phyloP scores from a whole-genome alignment of 2,797 vertebrate species.

The Anableps anableps region DNA sequence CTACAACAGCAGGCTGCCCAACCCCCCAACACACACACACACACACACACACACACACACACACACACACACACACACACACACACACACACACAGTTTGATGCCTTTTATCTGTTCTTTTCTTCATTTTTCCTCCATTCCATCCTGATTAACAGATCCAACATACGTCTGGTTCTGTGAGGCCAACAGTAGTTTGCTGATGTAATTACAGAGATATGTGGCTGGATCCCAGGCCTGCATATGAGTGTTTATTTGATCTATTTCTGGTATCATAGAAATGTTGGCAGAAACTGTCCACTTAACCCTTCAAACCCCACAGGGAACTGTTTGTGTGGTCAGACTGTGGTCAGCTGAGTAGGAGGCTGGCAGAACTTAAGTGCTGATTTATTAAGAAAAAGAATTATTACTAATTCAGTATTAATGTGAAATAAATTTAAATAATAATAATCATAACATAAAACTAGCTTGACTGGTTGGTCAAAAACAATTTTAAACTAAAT shows the following conservation, averaged over 20 bases:
- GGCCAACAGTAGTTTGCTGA: background rate
- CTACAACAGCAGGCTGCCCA: background rate
- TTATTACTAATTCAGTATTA: background rate
- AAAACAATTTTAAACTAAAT: background rate
- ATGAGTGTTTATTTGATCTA: background rate
- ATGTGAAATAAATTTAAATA: background rate
- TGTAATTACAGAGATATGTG: background rate
- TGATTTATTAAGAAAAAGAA: background rate
- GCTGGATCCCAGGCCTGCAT: background rate
- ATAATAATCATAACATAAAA: background rate
- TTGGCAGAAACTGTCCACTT: background rate
- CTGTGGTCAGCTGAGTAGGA: background rate
- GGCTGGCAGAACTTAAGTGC: background rate
- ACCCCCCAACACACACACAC: no score
- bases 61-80: no score
- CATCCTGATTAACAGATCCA: background rate
- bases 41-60: no score
- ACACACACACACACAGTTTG: no score
- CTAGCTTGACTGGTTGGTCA: background rate
- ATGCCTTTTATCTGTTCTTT: background rate
- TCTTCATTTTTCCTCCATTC: background rate
- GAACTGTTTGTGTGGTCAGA: background rate
- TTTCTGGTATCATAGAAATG: slow-evolving; percentile 2
- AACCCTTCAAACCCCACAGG: background rate
- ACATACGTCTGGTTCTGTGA: background rate